These are phyloP conservation scores for Corythornis leucogaster DNA, from an alignment of 2,797 vertebrate genomes.

Conservation along the genomic window DNA sequence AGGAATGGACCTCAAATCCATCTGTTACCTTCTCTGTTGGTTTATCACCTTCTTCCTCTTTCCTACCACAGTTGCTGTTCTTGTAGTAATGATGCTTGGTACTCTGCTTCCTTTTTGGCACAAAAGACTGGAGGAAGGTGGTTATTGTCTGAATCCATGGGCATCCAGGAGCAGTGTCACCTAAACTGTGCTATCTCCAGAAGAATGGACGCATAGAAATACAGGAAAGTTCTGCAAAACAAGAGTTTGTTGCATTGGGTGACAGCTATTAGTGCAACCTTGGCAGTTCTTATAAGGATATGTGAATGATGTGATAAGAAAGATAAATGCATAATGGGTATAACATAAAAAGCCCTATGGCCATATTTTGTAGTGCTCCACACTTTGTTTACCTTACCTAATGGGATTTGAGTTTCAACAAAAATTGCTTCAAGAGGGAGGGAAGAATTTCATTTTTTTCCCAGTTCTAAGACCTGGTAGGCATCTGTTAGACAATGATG, in stretches of 20 bases:
- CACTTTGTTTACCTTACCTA: background rate
- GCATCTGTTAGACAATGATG: background rate
- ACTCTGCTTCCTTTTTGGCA: background rate
- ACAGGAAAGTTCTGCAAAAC: background rate
- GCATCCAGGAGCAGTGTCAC: background rate
- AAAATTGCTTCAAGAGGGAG: background rate
- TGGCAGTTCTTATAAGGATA: background rate
- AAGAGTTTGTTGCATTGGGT: background rate
- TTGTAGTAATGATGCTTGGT: background rate
- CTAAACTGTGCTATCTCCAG: background rate
- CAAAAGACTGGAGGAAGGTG: background rate
- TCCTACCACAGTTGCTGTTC: background rate
- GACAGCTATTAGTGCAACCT: background rate
- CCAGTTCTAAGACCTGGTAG: background rate
- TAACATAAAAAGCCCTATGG: background rate
- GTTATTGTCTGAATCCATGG: background rate
- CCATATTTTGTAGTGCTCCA: background rate
- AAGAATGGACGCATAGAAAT: background rate
- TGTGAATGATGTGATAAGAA: background rate
- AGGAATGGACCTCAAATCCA: background rate
- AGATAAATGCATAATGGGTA: fast-evolving
- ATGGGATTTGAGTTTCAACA: background rate
- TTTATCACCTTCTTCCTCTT: background rate
- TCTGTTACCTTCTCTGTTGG: background rate
- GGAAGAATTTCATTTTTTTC: background rate